These are phyloP conservation scores for Rhodinocichla rosea DNA, from an alignment of 2,113 vertebrate species.

Conservation along the genomic window DNA sequence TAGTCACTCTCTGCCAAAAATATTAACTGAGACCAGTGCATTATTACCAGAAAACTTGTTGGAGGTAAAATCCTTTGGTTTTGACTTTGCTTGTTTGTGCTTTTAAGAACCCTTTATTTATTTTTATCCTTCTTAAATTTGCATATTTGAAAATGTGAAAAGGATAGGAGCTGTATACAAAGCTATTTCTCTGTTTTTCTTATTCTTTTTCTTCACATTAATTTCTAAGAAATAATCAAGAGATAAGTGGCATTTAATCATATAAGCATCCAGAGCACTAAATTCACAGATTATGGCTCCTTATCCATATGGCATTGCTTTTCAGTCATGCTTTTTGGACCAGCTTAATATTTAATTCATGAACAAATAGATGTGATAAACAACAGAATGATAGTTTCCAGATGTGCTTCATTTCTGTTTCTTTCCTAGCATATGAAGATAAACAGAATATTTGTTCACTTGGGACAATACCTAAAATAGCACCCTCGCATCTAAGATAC, in stretches of 20 bases:
- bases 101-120: not conserved
- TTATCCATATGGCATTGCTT: not conserved
- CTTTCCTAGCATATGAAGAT: not conserved
- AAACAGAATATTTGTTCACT: not conserved
- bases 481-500: not conserved
- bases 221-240: not conserved
- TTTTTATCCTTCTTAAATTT: not conserved
- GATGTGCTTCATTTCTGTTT: not conserved
- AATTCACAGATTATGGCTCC: not conserved
- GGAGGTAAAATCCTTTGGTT: not conserved
- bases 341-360: conserved; percentile 17
- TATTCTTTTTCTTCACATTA: not conserved
- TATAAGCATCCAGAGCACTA: not conserved
- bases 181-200: not conserved
- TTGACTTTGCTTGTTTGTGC: not conserved
- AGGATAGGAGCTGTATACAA: not conserved
- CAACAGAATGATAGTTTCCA: conserved; percentile 32
- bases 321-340: not conserved
- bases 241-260: not conserved
- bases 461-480: not conserved
- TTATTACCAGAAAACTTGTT: not conserved
- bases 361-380: conserved; percentile 47
- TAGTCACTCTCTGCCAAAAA: not conserved
- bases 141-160: not conserved
- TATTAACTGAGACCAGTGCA: not conserved